These are phyloP conservation scores for Agrilus biguttatus DNA, from an alignment of 2,888 invertebrate genomes.

Conservation along the genomic window DNA sequence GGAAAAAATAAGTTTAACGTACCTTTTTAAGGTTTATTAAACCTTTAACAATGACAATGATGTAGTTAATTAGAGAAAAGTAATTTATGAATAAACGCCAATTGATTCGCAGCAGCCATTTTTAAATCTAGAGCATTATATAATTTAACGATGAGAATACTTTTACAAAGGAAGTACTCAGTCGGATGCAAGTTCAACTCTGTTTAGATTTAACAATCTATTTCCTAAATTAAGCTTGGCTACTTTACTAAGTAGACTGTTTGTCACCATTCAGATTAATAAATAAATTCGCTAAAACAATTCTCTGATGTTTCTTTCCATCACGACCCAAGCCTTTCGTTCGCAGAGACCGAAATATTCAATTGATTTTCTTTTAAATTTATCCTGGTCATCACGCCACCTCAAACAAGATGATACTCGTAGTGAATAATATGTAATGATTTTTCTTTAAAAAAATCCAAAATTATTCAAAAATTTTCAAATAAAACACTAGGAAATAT, in stretches of 20 bases:
- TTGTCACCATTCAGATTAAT: constrained; percentile 13
- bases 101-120: constrained; percentile 28
- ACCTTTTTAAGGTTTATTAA: too few species aligned
- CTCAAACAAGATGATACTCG: not conserved
- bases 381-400: not conserved
- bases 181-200: constrained; percentile 35
- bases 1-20: too few species aligned
- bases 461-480: too few species aligned
- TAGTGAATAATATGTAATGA: too few species aligned
- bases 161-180: constrained; percentile 33
- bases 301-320: not conserved
- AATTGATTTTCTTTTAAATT: not conserved
- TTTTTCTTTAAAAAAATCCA: too few species aligned
- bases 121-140: constrained; percentile 33
- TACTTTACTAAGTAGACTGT: constrained; percentile 16
- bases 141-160: constrained; percentile 32
- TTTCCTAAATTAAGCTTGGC: constrained; percentile 33
- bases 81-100: constrained; percentile 14
- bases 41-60: too few species aligned
- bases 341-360: not conserved
- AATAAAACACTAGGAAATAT: too few species aligned
- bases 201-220: constrained; percentile 36
- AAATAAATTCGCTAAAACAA: too few species aligned
- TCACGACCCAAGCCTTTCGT: not conserved
- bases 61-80: constrained; percentile 1